Conservation (phyloP, 2,888 invertebrate genomes). For the Phorcus lineatus region DNA sequence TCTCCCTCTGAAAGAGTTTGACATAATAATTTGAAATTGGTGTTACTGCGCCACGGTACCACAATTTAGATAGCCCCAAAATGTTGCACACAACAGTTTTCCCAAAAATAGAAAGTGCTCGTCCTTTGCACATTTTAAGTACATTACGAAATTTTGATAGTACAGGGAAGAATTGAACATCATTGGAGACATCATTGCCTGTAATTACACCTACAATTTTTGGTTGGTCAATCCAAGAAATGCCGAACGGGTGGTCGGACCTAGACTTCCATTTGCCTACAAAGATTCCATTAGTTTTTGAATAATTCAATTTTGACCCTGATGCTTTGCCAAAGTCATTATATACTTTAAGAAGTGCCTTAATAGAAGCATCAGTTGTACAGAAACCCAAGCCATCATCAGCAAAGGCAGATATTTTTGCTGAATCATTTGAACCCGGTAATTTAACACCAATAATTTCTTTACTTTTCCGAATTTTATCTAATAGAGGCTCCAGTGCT, state of each 20-base stretch:
- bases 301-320: slow-evolving; percentile 23
- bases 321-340: slow-evolving; percentile 7
- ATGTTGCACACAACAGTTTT: slow-evolving; percentile 25
- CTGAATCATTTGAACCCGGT: slow-evolving; percentile 25
- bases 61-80: background rate
- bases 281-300: slow-evolving; percentile 13
- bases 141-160: slow-evolving; percentile 32
- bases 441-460: background rate
- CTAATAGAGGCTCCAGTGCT: slow-evolving; percentile 21
- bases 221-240: slow-evolving; percentile 37
- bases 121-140: slow-evolving; percentile 31
- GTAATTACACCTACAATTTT: slow-evolving; percentile 40
- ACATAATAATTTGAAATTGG: background rate
- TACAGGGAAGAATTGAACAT: slow-evolving; percentile 36
- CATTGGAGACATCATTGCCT: slow-evolving; percentile 31
- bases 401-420: slow-evolving; percentile 20
- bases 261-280: slow-evolving; percentile 25
- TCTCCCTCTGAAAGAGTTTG: background rate
- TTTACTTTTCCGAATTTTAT: background rate
- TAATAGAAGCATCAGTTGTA: slow-evolving; percentile 2
- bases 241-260: slow-evolving; percentile 28
- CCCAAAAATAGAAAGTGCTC: slow-evolving; percentile 31
- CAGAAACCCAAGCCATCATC: slow-evolving; percentile 32
- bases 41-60: slow-evolving; percentile 15
- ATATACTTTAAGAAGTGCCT: slow-evolving; percentile 1